Evolutionary conservation across 1,140 invertebrate species (phyloP).

Genomic region (Neodiprion pinetum): DNA sequence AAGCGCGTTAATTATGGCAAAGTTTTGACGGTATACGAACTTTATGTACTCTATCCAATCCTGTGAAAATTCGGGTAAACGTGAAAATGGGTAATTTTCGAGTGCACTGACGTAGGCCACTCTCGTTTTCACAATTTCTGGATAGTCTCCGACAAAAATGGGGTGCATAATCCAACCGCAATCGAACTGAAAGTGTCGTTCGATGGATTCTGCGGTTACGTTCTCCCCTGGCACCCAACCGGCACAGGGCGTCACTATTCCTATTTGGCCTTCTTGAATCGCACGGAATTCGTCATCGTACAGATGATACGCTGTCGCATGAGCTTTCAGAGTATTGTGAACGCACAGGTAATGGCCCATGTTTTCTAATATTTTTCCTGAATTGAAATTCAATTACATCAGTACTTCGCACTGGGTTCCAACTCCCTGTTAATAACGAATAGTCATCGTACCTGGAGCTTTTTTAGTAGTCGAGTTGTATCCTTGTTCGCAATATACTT

Average conservation of each 20-base stretch:
- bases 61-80: constrained; percentile 61
- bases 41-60: constrained; percentile 57
- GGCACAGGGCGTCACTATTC: constrained; percentile 32
- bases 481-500: constrained; percentile 68
- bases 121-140: constrained; percentile 61
- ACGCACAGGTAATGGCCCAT: constrained; percentile 64
- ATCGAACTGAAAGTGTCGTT: constrained; percentile 51
- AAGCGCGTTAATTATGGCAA: no score
- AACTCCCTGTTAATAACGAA: no score
- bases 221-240: constrained; percentile 30
- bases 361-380: background rate
- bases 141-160: constrained; percentile 71
- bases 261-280: constrained; percentile 63
- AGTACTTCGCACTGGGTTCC: constrained; percentile 28
- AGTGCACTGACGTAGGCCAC: constrained; percentile 62
- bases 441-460: constrained; percentile 53
- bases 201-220: constrained; percentile 29
- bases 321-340: constrained; percentile 70
- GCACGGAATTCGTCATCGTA: constrained; percentile 70
- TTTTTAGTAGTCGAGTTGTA: constrained; percentile 65
- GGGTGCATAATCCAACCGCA: constrained; percentile 71
- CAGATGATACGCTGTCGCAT: constrained; percentile 70
- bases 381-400: constrained; percentile 25
- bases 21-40: constrained; percentile 27
- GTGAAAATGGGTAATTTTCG: constrained; percentile 61